Evolutionary conservation across 2,888 invertebrate genomes (phyloP), one percentile per base, ranked within the genome.

Genomic region (Cephus sareptanus): DNA sequence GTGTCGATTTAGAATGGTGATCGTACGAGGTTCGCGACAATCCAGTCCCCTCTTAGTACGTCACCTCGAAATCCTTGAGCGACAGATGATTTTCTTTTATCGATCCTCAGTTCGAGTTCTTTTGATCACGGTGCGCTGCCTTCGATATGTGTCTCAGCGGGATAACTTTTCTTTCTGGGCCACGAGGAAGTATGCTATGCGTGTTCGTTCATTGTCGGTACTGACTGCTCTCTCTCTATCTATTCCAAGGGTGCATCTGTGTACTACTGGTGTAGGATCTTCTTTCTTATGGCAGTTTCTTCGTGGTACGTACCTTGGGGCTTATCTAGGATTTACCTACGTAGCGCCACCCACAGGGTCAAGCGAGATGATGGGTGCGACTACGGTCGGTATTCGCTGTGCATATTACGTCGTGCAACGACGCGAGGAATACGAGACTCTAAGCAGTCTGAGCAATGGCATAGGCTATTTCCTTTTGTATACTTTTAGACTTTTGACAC

Each of bases 331-430:
- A 56, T 56, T 56, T 56, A 9, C 23, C 23, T 56, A 56, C 84
- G 76, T 81, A 82, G 82, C 84, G 84, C 85, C 87, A 87, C 87
- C 87, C 83, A 81, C 82, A 70, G 84, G 78, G 81, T 77, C 35
- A 37, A 35, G n/a, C 34, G 35, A 34, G 74, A 35, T 82, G 85
- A 86, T 89, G 89, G 88, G 87, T 89, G 88, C 89, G 89, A 89
- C 88, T 85, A 77, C 80, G 82, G 81, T 83, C 83, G 87, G 84
- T 86, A 89, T 89, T 88, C 87, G 85, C 85, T 82, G 84, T 85
- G 86, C 84, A 88, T 83, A 85, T 86, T 86, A 86, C 83, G 83
- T 80, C 81, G 82, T 76, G 82, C 81, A 77, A 81, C 81, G 81
- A 79, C 76, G 76, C 73, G 78, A 73, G 76, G 81, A 85, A 86